Conservation (phyloP, 2,888 invertebrate species). For the Eudemis profundana region DNA sequence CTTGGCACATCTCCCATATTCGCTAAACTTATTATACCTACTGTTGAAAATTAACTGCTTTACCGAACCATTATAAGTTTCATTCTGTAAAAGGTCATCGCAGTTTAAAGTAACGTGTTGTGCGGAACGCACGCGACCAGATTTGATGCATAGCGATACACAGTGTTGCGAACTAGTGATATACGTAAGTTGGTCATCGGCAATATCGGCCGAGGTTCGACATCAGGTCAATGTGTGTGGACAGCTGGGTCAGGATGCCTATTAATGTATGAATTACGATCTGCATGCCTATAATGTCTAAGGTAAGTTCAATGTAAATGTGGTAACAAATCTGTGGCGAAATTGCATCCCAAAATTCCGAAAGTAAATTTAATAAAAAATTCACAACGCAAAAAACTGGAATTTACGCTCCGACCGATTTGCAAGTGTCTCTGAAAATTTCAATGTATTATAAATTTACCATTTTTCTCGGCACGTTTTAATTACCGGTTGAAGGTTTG, state of each 20-base stretch:
- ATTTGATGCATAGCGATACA: slow-evolving; percentile 52
- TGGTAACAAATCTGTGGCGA: neutral
- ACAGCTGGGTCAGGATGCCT: slow-evolving; percentile 15
- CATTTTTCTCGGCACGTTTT: neutral
- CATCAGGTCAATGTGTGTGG: slow-evolving; percentile 15
- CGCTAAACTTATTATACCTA: slow-evolving; percentile 35
- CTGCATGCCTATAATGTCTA: slow-evolving; percentile 3
- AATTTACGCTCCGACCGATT: neutral
- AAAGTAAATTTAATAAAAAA: neutral
- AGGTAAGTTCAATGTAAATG: slow-evolving; percentile 22
- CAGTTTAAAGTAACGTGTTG: slow-evolving; percentile 63
- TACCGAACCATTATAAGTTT: slow-evolving; percentile 45
- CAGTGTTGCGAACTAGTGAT: slow-evolving; percentile 53
- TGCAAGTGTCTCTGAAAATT: neutral
- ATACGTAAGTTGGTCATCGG: slow-evolving; percentile 3
- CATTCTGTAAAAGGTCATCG: slow-evolving; percentile 54
- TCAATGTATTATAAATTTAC: neutral
- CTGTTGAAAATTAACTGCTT: slow-evolving; percentile 41
- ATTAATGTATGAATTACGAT: slow-evolving; percentile 7
- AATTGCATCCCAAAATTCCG: neutral
- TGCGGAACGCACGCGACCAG: slow-evolving; percentile 58
- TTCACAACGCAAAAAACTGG: neutral
- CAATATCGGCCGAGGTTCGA: slow-evolving; percentile 6
- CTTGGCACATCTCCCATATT: slow-evolving; percentile 41
- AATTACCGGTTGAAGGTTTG: neutral